Base-by-base conservation (phyloP, 1,140 invertebrate species). In the Megathymus violae region DNA sequence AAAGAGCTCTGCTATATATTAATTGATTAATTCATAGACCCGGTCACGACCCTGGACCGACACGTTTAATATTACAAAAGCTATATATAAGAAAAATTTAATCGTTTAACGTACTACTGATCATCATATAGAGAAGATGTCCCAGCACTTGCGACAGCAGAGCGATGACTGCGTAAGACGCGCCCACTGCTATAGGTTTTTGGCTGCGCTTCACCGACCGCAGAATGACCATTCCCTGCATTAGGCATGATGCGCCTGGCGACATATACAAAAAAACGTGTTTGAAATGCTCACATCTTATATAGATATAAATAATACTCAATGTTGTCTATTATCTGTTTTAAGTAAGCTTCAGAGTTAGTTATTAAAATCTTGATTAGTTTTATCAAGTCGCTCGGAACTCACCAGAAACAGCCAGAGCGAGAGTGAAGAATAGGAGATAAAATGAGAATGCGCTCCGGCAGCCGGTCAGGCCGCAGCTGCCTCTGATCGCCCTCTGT, bases 181-280 rank as follows among this genome's bases (percentile, higher is more conserved):
- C 60, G 0, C 87, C 87, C 0, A 88, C 22, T 0, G 85, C 82
- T 0, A 80, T 62, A 0, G 80, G 71, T 58, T 88, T 87, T 51
- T 89, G 82, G 0, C 44, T 27, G 0, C 62, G 58, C 0, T 48
- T 67, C 11, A 82, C 82, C 0, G 82, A 71, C 0, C 87, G 66
- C 4, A 88, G 15, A 0, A 85, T 56, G 40, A 71, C 82, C 85
- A 89, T 87, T 0, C 83, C 80, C 62, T 87, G 83, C 87, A 89
- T 87, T 14, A 88, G 52, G 50, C 82, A 68, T 4, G 80, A 65
- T 0, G 87, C 78, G 3, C 72, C 85, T 88, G 70, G 2, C 67
- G 75, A 0, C 0, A n/a, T n/a, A n/a, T n/a, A n/a, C n/a, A n/a
- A n/a, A n/a, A n/a, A n/a, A n/a, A n/a, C n/a, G n/a, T n/a, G n/a